Evolutionary conservation across 2,113 vertebrate species (phyloP).

Genomic region (Natator depressus): DNA sequence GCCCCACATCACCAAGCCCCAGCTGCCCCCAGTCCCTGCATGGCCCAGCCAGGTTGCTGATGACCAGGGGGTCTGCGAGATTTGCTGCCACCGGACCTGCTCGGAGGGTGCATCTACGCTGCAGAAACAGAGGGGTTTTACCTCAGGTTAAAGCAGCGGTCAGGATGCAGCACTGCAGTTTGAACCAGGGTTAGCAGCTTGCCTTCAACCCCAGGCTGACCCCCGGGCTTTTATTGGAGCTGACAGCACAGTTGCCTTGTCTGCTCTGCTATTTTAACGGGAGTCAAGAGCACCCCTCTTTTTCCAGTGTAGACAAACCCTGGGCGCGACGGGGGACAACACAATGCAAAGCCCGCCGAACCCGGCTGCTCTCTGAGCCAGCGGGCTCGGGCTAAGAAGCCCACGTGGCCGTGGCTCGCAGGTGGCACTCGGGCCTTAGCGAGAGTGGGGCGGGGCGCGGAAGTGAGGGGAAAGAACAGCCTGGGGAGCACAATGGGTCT

Average conservation of each 20-base stretch:
- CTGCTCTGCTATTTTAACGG: not conserved
- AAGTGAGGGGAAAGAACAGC: not conserved
- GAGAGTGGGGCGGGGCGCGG: not conserved
- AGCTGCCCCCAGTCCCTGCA: rapidly evolving
- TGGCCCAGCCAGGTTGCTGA: not conserved
- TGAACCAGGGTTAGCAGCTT: not conserved
- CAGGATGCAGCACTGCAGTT: not conserved
- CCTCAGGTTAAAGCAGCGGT: not conserved
- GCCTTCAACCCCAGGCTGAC: not conserved
- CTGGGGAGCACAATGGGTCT: not conserved
- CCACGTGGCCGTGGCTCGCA: not conserved
- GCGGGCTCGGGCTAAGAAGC: not conserved
- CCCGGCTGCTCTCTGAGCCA: too few species aligned
- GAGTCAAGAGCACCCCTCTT: not conserved
- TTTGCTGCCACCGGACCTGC: not conserved
- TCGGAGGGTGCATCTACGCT: not conserved
- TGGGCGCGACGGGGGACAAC: not conserved
- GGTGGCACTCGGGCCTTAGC: not conserved
- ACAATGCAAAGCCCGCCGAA: not conserved
- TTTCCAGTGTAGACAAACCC: not conserved
- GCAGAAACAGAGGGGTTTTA: not conserved
- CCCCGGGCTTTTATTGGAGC: not conserved
- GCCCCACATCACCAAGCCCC: not conserved
- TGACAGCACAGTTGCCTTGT: not conserved
- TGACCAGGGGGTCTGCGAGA: not conserved